Conservation (phyloP, 2,888 invertebrate genomes). For the Ophion obscuratus region DNA sequence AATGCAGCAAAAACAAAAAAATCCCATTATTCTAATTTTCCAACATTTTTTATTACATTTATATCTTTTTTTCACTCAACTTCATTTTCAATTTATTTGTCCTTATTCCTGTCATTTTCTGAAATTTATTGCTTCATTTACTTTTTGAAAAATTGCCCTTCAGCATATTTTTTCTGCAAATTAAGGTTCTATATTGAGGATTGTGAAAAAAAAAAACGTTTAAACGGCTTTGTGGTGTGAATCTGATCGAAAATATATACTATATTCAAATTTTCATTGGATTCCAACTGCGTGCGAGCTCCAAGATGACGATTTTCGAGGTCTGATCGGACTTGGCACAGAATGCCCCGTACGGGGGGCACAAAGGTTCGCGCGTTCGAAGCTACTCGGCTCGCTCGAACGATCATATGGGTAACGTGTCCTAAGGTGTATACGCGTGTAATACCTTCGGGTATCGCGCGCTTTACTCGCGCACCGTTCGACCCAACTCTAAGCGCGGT, state of each 20-base stretch:
- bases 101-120: too few relatives aligned
- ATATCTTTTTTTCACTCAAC: not conserved
- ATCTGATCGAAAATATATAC: too few relatives aligned
- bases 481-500: constrained; percentile 18
- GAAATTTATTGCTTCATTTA: too few relatives aligned
- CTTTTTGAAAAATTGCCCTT: too few relatives aligned
- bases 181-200: too few relatives aligned
- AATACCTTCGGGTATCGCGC: not conserved
- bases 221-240: too few relatives aligned
- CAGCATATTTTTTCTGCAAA: too few relatives aligned
- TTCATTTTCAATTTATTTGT: too few relatives aligned
- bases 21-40: too few relatives aligned
- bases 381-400: constrained; percentile 51
- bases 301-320: not conserved
- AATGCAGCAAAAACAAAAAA: too few relatives aligned
- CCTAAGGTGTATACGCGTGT: constrained; percentile 26
- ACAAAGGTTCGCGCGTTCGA: constrained; percentile 3
- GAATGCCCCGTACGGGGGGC: constrained; percentile 7
- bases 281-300: not conserved
- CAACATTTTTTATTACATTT: not conserved
- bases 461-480: constrained; percentile 16
- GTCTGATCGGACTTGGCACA: constrained; percentile 1
- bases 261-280: too few relatives aligned
- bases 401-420: constrained; percentile 66
- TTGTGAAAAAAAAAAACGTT: too few relatives aligned